Evolutionary conservation across 2,888 invertebrate genomes (phyloP), one percentile per base, ranked within the genome.

Genomic region (Corythucha ciliata): DNA sequence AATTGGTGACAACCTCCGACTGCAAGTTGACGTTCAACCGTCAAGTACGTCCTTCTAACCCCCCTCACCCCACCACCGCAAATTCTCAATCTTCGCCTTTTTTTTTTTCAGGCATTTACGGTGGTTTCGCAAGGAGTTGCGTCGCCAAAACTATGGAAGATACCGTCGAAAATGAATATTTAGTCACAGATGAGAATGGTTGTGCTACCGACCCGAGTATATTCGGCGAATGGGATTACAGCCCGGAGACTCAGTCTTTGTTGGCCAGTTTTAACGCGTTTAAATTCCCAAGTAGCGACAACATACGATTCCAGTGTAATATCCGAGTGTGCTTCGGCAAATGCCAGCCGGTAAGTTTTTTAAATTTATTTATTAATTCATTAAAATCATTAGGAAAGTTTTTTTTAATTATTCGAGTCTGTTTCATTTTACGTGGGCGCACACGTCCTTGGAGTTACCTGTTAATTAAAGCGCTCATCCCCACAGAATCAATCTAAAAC

Each of bases 251-350:
- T 45, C 88, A 88, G 66, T 82, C 87, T 18, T 70, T 93, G 47
- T 73, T 85, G 65, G 91, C 91, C 57, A 81, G 84, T 62, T 92
- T 93, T 70, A 90, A 90, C 67, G 92, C 91, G 3, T 92, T 92
- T 69, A 92, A 92, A 67, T 93, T 92, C 79, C 92, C 92, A 1
- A 88, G 86, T 62, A 90, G 90, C 64, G 91, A 92, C 65, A 91
- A 88, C 65, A 89, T 92, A 63, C 73, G 88, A 69, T 92, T 93
- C 85, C 92, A 92, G 69, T 92, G 92, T 68, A 92, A 92, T 68
- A 90, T 92, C 63, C 77, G 91, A 55, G 91, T 93, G 8, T 92
- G 92, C 75, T 92, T 92, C 66, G 91, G 91, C 67, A 86, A 82
- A 71, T 93, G 92, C 68, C 92, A 91, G 74, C 91, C 92, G 62